These are phyloP conservation scores for Chionodraco myersi DNA, from an alignment of 2,113 vertebrate genomes.

Conservation along the genomic window DNA sequence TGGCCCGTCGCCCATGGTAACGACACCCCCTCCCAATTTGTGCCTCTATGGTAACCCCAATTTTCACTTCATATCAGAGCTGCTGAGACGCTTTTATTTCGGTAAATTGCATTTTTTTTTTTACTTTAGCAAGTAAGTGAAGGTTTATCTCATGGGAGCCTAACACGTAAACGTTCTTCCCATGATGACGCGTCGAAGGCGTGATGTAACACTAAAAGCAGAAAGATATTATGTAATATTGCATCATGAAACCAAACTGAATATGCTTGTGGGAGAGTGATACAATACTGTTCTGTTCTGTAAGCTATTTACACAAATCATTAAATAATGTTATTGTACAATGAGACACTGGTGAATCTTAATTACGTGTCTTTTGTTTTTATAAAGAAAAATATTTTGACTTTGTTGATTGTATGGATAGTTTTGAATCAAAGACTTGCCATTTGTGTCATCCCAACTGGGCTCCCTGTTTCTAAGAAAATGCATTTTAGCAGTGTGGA, in stretches of 20 bases:
- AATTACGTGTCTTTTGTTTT: too few species aligned
- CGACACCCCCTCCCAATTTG: constrained; percentile 42
- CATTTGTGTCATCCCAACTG: background rate
- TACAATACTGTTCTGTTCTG: background rate
- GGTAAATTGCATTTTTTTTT: constrained; percentile 20
- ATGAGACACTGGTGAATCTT: too few species aligned
- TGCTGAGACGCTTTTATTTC: constrained; percentile 24
- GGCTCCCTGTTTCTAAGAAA: background rate
- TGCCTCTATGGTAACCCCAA: constrained; percentile 58
- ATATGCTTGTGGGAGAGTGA: background rate
- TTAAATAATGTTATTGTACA: background rate
- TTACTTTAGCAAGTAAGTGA: constrained; percentile 23
- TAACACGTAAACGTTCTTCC: background rate
- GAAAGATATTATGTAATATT: constrained; percentile 1
- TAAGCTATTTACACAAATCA: background rate
- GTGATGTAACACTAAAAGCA: constrained; percentile 24
- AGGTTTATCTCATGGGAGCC: constrained; percentile 11
- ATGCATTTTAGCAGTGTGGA: background rate
- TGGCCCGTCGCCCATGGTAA: constrained; percentile 65
- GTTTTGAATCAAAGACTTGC: background rate
- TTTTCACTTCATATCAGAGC: constrained; percentile 54
- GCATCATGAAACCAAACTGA: background rate
- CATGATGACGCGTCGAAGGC: constrained; percentile 9
- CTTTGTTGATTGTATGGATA: background rate
- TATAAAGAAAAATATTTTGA: too few species aligned